A percentile compares a stretch with the other conserved stretches of the same genome.
phyloP scores from a whole-genome alignment of 2,888 invertebrate genomes.

The Troides aeacus region DNA sequence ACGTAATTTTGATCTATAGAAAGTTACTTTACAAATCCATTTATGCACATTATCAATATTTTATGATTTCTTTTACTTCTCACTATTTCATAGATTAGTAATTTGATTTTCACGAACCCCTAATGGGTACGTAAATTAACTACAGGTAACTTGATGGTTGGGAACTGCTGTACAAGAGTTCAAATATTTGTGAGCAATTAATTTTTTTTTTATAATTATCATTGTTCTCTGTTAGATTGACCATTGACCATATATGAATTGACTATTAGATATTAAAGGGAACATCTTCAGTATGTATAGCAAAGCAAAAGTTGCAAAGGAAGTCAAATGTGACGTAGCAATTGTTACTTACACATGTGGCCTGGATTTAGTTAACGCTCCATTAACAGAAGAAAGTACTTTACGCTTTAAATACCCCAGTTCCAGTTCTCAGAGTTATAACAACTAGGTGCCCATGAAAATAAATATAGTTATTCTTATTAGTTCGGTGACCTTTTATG shows the following conservation, averaged over 20 bases:
- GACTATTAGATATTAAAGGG: background rate
- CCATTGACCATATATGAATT: background rate
- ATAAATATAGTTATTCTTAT: too few species aligned
- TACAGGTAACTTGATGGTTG: too few species aligned
- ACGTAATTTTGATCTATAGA: too few species aligned
- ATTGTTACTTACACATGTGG: conserved; percentile 20
- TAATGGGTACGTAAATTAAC: too few species aligned
- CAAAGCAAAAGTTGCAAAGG: background rate
- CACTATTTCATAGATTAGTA: too few species aligned
- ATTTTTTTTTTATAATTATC: background rate
- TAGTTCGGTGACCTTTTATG: background rate
- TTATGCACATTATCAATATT: too few species aligned
- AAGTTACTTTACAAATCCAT: too few species aligned
- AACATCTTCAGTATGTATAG: background rate
- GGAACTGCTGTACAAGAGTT: too few species aligned
- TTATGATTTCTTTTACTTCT: too few species aligned
- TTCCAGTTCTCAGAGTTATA: too few species aligned
- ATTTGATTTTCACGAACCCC: too few species aligned
- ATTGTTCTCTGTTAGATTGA: background rate
- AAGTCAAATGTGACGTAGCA: conserved; percentile 8
- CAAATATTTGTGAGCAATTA: background rate
- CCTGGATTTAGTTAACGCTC: conserved; percentile 21
- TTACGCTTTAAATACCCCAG: conserved; percentile 8
- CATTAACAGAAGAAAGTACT: conserved; percentile 11
- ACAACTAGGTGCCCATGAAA: too few species aligned